Conservation (phyloP, 2,888 invertebrate species). For the Dilophus febrilis region DNA sequence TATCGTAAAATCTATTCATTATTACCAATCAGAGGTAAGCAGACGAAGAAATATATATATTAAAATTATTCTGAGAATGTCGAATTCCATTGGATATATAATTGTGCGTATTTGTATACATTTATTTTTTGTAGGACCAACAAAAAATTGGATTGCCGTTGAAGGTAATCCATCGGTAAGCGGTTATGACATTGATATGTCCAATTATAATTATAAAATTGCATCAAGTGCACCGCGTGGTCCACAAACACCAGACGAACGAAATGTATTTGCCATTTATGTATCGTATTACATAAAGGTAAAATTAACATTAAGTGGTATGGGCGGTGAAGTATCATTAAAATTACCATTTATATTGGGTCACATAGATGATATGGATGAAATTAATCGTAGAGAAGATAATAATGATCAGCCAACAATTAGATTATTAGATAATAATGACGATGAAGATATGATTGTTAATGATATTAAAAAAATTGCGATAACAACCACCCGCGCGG, state of each 20-base stretch:
- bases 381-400: constrained; percentile 3
- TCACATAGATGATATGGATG: constrained; percentile 28
- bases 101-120: too few species aligned
- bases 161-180: constrained; percentile 35
- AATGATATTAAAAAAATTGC: not conserved
- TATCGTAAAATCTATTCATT: constrained; percentile 44
- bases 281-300: constrained; percentile 77
- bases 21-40: constrained; percentile 40
- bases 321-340: constrained; percentile 57
- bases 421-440: not conserved
- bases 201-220: constrained; percentile 14
- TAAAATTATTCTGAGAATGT: not conserved
- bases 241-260: constrained; percentile 17
- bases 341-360: constrained; percentile 62
- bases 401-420: not conserved
- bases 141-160: constrained; percentile 73
- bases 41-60: not conserved
- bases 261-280: constrained; percentile 69
- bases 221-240: constrained; percentile 16
- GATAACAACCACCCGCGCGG: not conserved
- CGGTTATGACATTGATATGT: constrained; percentile 4
- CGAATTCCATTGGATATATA: too few species aligned
- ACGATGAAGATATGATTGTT: not conserved
- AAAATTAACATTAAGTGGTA: constrained; percentile 54
- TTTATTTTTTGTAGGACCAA: constrained; percentile 44